Evolutionary conservation across 2,113 vertebrate species (phyloP), one percentile per base, ranked within the genome.

Genomic region (Strix uralensis): DNA sequence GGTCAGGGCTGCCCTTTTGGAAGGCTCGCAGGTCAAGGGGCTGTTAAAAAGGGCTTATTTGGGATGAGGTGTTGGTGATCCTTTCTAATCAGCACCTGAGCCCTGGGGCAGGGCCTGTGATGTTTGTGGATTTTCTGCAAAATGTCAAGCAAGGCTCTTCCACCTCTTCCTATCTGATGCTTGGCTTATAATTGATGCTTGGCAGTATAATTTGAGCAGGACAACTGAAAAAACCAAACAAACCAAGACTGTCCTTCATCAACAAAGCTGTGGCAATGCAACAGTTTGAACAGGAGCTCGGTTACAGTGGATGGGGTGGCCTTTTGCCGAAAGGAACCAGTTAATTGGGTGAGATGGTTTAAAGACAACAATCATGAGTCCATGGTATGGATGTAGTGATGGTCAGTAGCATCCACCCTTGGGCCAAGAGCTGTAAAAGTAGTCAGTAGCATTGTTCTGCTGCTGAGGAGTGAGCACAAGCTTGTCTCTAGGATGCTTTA

Each of bases 11-110:
- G 73, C 19, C 27, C 40, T 13, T 86, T 63, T 10, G 0, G 12
- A 85, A 85, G 66, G 40, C 54, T 90, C 0, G 0, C 5, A 47
- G 26, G 23, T 65, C 0, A 2, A 88, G 70, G 21, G 65, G 57
- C 34, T 90, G 34, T 57, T 88, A 8, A 29, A 85, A 82, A 23
- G 26, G 23, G 10, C 14, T 63, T 71, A 11, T 78, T 75, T 85
- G 46, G n/a, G n/a, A 9, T 12, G 13, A 65, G 16, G 4, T 90
- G 15, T 72, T 92, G 25, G 25, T 92, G 49, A 20, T 15, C 11
- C 13, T 51, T 88, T 22, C 7, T 57, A 61, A 57, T 65, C 44
- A 66, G 36, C 23, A 38, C 40, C 47, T 71, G 59, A 81, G 72
- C 32, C 17, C 44, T 0, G 0, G n/a, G 16, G n/a, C 52, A 51